A percentile compares a stretch with the other conserved stretches of the same genome.
These are phyloP conservation scores for Siphamia tubifer DNA, from an alignment of 2,113 vertebrate species.

Conservation along the genomic window DNA sequence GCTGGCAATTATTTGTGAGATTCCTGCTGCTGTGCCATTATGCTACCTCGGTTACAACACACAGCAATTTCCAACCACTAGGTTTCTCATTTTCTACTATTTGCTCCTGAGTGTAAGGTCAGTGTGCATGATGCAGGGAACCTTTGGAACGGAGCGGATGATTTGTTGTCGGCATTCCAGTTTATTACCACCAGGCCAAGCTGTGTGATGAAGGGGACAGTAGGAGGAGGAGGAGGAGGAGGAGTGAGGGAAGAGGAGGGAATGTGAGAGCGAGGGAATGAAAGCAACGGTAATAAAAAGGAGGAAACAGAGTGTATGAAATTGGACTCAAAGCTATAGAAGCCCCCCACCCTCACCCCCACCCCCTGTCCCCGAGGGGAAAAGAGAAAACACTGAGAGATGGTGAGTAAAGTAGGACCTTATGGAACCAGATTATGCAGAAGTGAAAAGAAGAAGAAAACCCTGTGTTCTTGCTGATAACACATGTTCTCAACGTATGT, in stretches of 20 bases:
- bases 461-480: not conserved
- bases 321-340: slow-evolving; percentile 60
- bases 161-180: slow-evolving; percentile 52
- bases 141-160: slow-evolving; percentile 38
- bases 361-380: too few species aligned
- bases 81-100: slow-evolving; percentile 53
- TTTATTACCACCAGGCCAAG: slow-evolving; percentile 47
- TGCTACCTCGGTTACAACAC: not conserved
- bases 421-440: not conserved
- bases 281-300: slow-evolving; percentile 34
- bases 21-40: too few species aligned
- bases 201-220: slow-evolving; percentile 10
- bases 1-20: too few species aligned
- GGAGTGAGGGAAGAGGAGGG: not conserved
- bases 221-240: not conserved
- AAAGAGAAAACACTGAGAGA: not conserved
- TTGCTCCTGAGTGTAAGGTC: slow-evolving; percentile 45
- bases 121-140: slow-evolving; percentile 9
- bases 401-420: not conserved
- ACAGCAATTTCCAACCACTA: slow-evolving; percentile 24
- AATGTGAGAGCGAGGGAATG: not conserved
- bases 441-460: slow-evolving; percentile 17
- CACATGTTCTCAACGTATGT: slow-evolving; percentile 10
- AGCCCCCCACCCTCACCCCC: too few species aligned
- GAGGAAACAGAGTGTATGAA: slow-evolving; percentile 58